Evolutionary conservation across 1,140 invertebrate species (phyloP).

Genomic region (Marisa cornuarietis): DNA sequence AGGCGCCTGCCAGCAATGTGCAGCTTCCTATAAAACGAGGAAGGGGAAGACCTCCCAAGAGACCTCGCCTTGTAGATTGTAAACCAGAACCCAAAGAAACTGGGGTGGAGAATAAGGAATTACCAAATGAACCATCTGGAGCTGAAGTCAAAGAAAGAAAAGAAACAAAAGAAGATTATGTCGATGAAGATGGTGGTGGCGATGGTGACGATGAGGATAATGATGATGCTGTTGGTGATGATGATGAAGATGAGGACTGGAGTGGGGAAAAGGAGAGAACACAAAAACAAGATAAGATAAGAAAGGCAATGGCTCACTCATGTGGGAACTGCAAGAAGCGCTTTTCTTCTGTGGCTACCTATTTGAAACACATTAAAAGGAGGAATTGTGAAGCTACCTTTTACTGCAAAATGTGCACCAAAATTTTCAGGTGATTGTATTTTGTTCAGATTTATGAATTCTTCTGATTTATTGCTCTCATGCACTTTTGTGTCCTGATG

Average conservation of each 20-base stretch:
- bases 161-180: background rate
- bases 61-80: too few relatives aligned
- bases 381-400: slow-evolving; percentile 18
- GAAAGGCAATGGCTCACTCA: slow-evolving; percentile 12
- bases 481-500: background rate
- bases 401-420: slow-evolving; percentile 26
- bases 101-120: background rate
- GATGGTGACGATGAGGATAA: background rate
- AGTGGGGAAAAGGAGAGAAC: slow-evolving; percentile 19
- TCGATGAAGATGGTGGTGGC: background rate
- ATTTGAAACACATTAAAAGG: slow-evolving; percentile 25
- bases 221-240: background rate
- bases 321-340: slow-evolving; percentile 13
- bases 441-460: too few relatives aligned
- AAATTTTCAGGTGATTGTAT: background rate
- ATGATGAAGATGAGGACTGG: slow-evolving; percentile 16
- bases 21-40: slow-evolving; percentile 1
- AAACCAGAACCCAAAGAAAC: slow-evolving; percentile 12
- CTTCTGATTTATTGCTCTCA: background rate
- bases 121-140: background rate
- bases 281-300: slow-evolving; percentile 13
- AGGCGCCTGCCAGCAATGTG: background rate
- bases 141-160: background rate
- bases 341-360: slow-evolving; percentile 19
- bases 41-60: background rate